A percentile compares a stretch with the other conserved stretches of the same genome.
Evolutionary conservation across 2,797 vertebrate species (phyloP).

Genomic region (Gastrophryne carolinensis): DNA sequence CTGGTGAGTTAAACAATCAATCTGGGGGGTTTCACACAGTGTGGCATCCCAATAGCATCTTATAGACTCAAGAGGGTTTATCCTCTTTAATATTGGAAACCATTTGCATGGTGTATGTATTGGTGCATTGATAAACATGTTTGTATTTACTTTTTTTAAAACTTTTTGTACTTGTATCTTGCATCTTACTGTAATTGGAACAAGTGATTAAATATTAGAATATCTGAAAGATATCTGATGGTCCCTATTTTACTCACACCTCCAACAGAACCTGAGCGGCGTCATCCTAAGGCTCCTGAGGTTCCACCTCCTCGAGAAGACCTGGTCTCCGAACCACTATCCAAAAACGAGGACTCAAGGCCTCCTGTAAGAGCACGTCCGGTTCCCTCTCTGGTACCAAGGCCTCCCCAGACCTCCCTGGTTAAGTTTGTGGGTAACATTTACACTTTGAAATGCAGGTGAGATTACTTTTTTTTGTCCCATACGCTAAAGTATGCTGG

Average conservation of each 20-base stretch:
- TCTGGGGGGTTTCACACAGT: too few relatives aligned
- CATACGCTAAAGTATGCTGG: background rate
- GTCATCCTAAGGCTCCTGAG: slow-evolving; percentile 27
- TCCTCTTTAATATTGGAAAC: too few relatives aligned
- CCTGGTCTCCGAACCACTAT: slow-evolving; percentile 62
- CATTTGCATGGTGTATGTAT: too few relatives aligned
- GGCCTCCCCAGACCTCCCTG: slow-evolving; percentile 86
- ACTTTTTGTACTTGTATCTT: too few relatives aligned
- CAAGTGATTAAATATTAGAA: too few relatives aligned
- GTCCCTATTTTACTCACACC: background rate
- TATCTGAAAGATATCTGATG: background rate
- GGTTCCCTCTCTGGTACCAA: slow-evolving; percentile 87
- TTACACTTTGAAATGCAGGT: slow-evolving; percentile 97
- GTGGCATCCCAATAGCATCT: too few relatives aligned
- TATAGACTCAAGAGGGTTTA: too few relatives aligned
- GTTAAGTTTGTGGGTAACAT: slow-evolving; percentile 93
- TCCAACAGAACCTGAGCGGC: slow-evolving; percentile 13
- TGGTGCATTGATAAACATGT: too few relatives aligned
- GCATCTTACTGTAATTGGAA: too few relatives aligned
- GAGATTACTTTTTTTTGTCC: slow-evolving; percentile 43
- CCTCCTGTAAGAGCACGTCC: slow-evolving; percentile 84
- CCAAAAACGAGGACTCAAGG: slow-evolving; percentile 74
- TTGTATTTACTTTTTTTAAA: too few relatives aligned
- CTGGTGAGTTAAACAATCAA: too few relatives aligned
- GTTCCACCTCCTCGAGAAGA: slow-evolving; percentile 65